phyloP scores from a whole-genome alignment of 2,113 vertebrate species.

The Alligator mississippiensis region DNA sequence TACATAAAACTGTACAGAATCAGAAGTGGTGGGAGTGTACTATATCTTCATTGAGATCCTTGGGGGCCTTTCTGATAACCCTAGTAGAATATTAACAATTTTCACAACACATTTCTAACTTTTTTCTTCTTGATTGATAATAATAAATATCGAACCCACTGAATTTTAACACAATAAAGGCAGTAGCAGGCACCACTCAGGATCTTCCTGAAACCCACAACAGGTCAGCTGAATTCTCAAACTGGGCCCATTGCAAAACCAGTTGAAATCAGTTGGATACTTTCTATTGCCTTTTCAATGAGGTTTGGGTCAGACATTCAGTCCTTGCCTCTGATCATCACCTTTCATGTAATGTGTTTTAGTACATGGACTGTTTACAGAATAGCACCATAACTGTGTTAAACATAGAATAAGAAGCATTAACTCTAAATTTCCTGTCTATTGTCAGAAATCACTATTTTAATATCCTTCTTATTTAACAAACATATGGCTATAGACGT shows the following conservation, averaged over 20 bases:
- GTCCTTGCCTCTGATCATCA: neutral
- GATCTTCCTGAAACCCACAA: neutral
- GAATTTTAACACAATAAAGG: neutral
- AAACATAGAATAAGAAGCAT: slow-evolving; percentile 54
- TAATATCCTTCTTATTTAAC: slow-evolving; percentile 67
- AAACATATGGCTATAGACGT: slow-evolving; percentile 40
- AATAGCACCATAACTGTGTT: neutral
- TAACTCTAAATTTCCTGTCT: slow-evolving; percentile 33
- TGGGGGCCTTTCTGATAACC: neutral
- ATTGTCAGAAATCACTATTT: slow-evolving; percentile 49
- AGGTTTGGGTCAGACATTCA: neutral
- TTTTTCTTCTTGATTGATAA: slow-evolving; percentile 27
- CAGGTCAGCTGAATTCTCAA: neutral
- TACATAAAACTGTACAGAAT: slow-evolving; percentile 17
- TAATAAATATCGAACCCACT: slow-evolving; percentile 8
- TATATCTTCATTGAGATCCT: slow-evolving; percentile 33
- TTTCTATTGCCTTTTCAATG: neutral
- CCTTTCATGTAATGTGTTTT: neutral
- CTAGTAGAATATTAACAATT: slow-evolving; percentile 45
- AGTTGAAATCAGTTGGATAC: neutral
- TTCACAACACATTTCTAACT: slow-evolving; percentile 51
- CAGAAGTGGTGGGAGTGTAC: slow-evolving; percentile 41
- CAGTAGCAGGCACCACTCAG: neutral
- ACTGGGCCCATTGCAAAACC: accelerated
- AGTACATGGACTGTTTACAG: neutral